Percentiles rank a stretch among this genome's conserved stretches.
These are phyloP conservation scores for Tridacna gigas DNA, from an alignment of 2,888 invertebrate species.

Conservation along the genomic window DNA sequence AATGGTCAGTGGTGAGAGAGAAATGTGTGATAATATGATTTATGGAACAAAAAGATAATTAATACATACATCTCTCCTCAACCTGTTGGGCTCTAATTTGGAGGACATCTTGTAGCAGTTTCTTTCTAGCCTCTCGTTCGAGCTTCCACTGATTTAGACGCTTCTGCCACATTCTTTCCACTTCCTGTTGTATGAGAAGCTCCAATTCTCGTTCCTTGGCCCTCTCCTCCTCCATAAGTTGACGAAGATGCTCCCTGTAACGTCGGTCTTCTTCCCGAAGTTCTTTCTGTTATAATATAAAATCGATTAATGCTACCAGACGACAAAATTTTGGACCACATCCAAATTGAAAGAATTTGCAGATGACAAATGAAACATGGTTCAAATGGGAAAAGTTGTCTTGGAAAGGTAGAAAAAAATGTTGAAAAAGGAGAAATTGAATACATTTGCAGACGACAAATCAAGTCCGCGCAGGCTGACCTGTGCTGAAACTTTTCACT, in stretches of 20 bases:
- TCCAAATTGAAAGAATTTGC: too few species aligned
- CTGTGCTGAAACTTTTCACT: too few species aligned
- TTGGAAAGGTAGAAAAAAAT: not conserved
- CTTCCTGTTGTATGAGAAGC: slow-evolving; percentile 80
- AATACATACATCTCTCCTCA: slow-evolving; percentile 81
- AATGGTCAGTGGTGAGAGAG: too few species aligned
- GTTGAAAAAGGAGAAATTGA: not conserved
- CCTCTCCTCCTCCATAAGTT: slow-evolving; percentile 81
- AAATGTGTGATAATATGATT: too few species aligned
- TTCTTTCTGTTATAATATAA: slow-evolving; percentile 76
- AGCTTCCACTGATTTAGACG: slow-evolving; percentile 81
- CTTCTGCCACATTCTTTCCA: slow-evolving; percentile 84
- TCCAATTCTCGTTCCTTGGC: slow-evolving; percentile 82
- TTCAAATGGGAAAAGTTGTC: too few species aligned
- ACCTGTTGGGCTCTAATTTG: slow-evolving; percentile 79
- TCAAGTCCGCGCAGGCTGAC: too few species aligned
- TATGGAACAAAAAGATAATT: too few species aligned
- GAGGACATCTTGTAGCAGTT: slow-evolving; percentile 82
- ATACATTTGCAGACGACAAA: too few species aligned
- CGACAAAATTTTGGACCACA: too few species aligned
- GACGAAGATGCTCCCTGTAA: slow-evolving; percentile 82
- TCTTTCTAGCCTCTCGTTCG: slow-evolving; percentile 81
- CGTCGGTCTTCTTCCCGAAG: slow-evolving; percentile 82
- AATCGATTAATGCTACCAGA: too few species aligned
- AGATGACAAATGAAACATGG: too few species aligned